Percentiles rank a stretch among this genome's conserved stretches.
These are phyloP conservation scores for Hylaeus anthracinus DNA, from an alignment of 1,140 invertebrate species.

Conservation along the genomic window DNA sequence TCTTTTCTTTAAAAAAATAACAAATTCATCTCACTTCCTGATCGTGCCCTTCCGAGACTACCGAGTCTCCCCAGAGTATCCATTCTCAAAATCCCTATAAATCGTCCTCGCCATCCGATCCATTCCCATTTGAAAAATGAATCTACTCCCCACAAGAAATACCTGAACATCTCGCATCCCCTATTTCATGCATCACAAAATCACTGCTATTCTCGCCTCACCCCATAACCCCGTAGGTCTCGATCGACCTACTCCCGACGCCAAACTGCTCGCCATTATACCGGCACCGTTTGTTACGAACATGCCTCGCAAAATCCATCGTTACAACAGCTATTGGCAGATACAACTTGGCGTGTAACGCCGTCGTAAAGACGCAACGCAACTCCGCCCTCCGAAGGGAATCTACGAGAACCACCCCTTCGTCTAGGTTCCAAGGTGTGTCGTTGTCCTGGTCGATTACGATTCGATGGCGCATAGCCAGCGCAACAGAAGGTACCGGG, in stretches of 20 bases:
- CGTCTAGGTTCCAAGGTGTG: not conserved
- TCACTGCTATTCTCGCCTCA: not conserved
- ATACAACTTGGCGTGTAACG: not conserved
- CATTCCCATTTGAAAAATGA: not conserved
- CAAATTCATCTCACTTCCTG: too few relatives aligned
- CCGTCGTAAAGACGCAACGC: conserved; percentile 7
- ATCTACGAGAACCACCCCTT: too few relatives aligned
- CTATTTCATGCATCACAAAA: not conserved
- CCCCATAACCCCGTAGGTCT: not conserved
- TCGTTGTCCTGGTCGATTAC: conserved; percentile 17
- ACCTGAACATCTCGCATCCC: too few relatives aligned
- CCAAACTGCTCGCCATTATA: not conserved
- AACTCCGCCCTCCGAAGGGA: too few relatives aligned
- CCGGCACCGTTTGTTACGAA: not conserved
- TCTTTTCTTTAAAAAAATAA: too few relatives aligned
- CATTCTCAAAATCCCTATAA: too few relatives aligned
- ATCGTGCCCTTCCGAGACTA: too few relatives aligned
- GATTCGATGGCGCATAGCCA: conserved; percentile 20
- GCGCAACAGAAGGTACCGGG: conserved; percentile 52
- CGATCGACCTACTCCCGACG: too few relatives aligned
- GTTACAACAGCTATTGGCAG: not conserved
- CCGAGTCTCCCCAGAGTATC: too few relatives aligned
- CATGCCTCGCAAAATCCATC: conserved; percentile 2
- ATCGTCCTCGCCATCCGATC: too few relatives aligned
- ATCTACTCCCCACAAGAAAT: too few relatives aligned